These are phyloP conservation scores for Uloborus diversus DNA, from an alignment of 1,140 invertebrate genomes.

Conservation along the genomic window DNA sequence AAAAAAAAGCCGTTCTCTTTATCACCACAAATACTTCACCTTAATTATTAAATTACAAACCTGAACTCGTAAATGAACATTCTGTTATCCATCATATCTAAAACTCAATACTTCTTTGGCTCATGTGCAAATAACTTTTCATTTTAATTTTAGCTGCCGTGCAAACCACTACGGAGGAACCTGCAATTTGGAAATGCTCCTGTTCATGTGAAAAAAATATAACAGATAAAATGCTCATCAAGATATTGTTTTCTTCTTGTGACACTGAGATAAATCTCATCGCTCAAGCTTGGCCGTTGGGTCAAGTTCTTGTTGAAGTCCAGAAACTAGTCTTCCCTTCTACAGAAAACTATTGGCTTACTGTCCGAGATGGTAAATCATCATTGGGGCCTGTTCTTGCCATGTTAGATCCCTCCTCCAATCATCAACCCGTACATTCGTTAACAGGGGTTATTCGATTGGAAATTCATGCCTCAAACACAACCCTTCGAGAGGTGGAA, in stretches of 20 bases:
- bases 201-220: conserved; percentile 50
- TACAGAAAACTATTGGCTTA: conserved; percentile 41
- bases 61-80: too few relatives aligned
- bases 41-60: too few relatives aligned
- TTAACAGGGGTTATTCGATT: conserved; percentile 9
- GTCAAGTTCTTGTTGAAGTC: conserved; percentile 18
- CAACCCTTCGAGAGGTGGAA: conserved; percentile 16
- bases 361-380: conserved; percentile 49
- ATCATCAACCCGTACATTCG: conserved; percentile 11
- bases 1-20: too few relatives aligned
- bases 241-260: background rate
- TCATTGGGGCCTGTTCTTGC: conserved; percentile 44
- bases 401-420: conserved; percentile 1
- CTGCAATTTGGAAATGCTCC: conserved; percentile 9
- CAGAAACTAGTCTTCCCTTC: background rate
- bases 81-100: too few relatives aligned
- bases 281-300: conserved; percentile 29
- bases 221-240: conserved; percentile 9
- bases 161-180: conserved; percentile 16
- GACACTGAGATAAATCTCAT: background rate
- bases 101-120: too few relatives aligned
- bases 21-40: too few relatives aligned
- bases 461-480: conserved; percentile 38
- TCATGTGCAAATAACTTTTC: too few relatives aligned
- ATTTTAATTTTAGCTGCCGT: conserved; percentile 7